Percentiles rank a stretch among this genome's conserved stretches.
These are phyloP conservation scores for Stomatorhinus walkeri DNA, from an alignment of 2,797 vertebrate genomes.

Conservation along the genomic window DNA sequence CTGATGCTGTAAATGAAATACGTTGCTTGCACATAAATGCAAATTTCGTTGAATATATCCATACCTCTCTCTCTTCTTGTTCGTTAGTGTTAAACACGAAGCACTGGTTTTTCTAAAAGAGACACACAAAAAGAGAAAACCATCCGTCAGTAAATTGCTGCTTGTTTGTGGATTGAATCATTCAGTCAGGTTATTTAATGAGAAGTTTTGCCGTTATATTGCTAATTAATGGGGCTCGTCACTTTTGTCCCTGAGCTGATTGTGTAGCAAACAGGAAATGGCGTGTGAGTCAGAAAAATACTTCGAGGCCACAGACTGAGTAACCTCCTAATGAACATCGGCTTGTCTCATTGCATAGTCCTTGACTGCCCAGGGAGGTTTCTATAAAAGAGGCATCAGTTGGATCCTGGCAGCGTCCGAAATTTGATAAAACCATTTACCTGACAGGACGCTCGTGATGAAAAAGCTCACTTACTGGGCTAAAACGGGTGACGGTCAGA, in stretches of 20 bases:
- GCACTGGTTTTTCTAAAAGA: conserved; percentile 69
- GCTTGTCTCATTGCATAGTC: not conserved
- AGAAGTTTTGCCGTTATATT: not conserved
- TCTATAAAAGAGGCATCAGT: not conserved
- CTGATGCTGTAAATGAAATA: not conserved
- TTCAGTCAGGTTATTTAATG: not conserved
- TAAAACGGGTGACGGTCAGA: conserved; percentile 22
- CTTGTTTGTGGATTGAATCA: not conserved
- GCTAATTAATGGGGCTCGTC: not conserved
- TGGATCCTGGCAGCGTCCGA: not conserved
- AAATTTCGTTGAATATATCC: conserved; percentile 7
- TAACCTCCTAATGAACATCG: not conserved
- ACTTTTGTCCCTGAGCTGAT: not conserved
- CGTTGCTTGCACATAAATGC: not conserved
- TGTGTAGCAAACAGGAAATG: conserved; percentile 10
- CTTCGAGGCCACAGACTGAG: not conserved
- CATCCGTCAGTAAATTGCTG: not conserved
- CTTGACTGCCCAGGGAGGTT: not conserved
- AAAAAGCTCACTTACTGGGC: conserved; percentile 19
- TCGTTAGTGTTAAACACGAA: conserved; percentile 71
- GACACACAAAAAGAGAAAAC: conserved; percentile 15
- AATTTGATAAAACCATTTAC: not conserved
- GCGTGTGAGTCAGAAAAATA: not conserved
- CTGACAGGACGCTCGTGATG: conserved; percentile 5
- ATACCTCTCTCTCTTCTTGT: conserved; percentile 66